Base-by-base conservation (phyloP, 2,113 vertebrate genomes). In the Poicephalus meyeri region DNA sequence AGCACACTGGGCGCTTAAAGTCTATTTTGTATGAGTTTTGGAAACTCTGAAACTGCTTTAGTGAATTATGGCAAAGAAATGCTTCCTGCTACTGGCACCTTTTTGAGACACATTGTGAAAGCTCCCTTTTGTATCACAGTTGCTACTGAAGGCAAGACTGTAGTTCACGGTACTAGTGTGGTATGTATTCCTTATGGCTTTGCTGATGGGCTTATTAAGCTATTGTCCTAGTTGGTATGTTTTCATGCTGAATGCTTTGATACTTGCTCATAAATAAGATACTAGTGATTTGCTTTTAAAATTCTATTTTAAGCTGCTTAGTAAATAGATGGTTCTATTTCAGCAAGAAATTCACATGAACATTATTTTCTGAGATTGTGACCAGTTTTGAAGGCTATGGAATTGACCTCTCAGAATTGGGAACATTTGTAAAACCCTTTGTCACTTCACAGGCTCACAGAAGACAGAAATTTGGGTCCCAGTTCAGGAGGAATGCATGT, bases 111-210 rank as follows among this genome's bases (percentile, higher is more conserved):
- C 26, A 2, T 16, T 76, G 70, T 53, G 50, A 63, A 80, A 41
- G 39, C n/a, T 74, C 6, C 6, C 9, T 37, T 73, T 69, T 80
- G 65, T 63, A 55, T 86, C 52, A 79, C 95, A 74, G 42, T 52
- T 83, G 7, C 80, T 81, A 47, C 80, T 21, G 82, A 76, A 80
- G 35, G 90, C 50, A 81, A 95, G 66, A 26, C 46, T 84, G 37
- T 68, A 79, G 9, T 61, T 70, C n/a, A 91, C 53, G 69, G 69
- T 79, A n/a, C 46, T 80, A 46, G n/a, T 84, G 80, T 79, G 91
- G 69, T 97, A 83, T 71, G 88, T 91, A 47, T 91, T 93, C 41
- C 53, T 58, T 41, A 69, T 9, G 39, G 31, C 66, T 97, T 94
- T 92, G 64, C 37, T 88, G n/a, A 24, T 60, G 53, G 39, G 64